Percentiles rank a stretch among this genome's conserved stretches.
phyloP scores from a whole-genome alignment of 2,113 vertebrate genomes.

The Dasyornis broadbenti region DNA sequence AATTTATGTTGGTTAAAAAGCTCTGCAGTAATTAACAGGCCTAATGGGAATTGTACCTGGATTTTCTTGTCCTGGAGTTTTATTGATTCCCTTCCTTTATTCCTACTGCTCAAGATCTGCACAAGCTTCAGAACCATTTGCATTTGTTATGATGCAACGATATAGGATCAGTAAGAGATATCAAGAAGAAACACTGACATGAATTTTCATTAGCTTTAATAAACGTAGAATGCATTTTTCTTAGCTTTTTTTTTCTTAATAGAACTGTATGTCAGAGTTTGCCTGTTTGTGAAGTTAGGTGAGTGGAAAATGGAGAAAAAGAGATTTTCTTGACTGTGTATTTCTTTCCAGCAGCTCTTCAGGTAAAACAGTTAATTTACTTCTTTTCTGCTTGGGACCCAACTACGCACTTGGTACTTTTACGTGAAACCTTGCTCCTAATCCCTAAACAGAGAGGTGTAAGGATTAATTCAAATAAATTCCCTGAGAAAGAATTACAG shows the following conservation, averaged over 20 bases:
- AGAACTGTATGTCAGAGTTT: background rate
- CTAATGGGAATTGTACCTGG: background rate
- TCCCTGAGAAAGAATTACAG: background rate
- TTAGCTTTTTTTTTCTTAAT: background rate
- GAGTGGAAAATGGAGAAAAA: background rate
- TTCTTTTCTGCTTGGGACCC: background rate
- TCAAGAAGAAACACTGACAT: background rate
- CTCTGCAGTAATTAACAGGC: background rate
- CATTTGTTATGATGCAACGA: background rate
- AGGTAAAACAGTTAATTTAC: background rate
- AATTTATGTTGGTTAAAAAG: conserved; percentile 11
- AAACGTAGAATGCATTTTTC: background rate
- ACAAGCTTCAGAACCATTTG: background rate
- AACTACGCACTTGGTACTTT: background rate
- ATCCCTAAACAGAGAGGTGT: background rate
- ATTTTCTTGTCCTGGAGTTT: background rate
- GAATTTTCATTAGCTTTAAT: background rate
- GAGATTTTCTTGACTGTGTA: background rate
- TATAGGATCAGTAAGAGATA: background rate
- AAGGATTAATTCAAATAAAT: background rate
- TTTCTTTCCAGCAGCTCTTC: background rate
- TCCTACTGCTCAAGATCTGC: background rate
- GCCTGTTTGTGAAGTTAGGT: background rate
- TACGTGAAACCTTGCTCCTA: background rate
- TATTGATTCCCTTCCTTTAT: background rate